A percentile compares a stretch with the other conserved stretches of the same genome.
Conservation (phyloP, 2,888 invertebrate genomes). For the Busseola fusca region DNA sequence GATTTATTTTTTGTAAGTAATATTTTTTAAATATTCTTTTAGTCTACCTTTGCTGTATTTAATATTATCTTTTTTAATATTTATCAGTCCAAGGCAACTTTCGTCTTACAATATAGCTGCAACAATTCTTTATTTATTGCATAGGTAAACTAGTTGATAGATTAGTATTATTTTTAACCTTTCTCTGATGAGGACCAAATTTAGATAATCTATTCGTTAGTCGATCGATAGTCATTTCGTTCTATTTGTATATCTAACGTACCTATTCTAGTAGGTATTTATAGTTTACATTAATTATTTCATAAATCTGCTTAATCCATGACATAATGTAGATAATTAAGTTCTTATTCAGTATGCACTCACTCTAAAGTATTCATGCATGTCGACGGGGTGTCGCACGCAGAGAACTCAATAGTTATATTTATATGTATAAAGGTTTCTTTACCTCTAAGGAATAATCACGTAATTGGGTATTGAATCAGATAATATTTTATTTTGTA, state of each 20-base stretch:
- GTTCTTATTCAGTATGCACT: constrained; percentile 32
- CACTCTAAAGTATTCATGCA: constrained; percentile 38
- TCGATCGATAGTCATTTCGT: too few species aligned
- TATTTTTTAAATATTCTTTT: too few species aligned
- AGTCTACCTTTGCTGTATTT: neutral
- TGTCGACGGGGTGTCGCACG: constrained; percentile 33
- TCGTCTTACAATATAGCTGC: neutral
- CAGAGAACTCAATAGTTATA: neutral
- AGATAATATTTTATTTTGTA: constrained; percentile 37
- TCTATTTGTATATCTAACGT: neutral
- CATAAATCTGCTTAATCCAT: neutral
- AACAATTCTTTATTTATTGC: neutral
- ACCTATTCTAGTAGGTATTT: neutral
- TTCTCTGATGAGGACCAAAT: neutral
- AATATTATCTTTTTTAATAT: neutral
- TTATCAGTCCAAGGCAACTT: neutral
- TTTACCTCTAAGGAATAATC: constrained; percentile 21
- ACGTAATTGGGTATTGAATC: constrained; percentile 52
- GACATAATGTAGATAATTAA: neutral
- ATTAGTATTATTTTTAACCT: neutral
- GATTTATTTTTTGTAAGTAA: too few species aligned
- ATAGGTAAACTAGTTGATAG: neutral
- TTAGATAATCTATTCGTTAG: too few species aligned
- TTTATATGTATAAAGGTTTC: neutral
- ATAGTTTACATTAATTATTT: neutral